These are phyloP conservation scores for Ichneumoninae sp. DNA, from an alignment of 2,888 invertebrate genomes.

Conservation along the genomic window DNA sequence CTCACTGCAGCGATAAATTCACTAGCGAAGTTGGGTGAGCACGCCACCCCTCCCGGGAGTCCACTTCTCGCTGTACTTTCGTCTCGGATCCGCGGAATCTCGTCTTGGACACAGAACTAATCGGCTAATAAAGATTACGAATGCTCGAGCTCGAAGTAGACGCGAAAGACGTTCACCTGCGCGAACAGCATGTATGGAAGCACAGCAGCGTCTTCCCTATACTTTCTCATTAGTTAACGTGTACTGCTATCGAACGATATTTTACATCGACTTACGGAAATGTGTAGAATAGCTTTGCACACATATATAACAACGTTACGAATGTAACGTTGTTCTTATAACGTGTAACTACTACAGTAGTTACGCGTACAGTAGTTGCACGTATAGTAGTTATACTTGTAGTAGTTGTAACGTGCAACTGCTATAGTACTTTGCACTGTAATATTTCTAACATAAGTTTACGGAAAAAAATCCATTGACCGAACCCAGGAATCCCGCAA, in stretches of 20 bases:
- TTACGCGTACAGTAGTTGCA: too few species aligned
- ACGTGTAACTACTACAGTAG: too few species aligned
- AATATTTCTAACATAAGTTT: too few species aligned
- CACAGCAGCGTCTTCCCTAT: constrained; percentile 28
- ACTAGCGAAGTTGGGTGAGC: neutral
- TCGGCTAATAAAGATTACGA: constrained; percentile 51
- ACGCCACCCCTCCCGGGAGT: neutral
- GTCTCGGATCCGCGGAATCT: neutral
- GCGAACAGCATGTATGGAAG: constrained; percentile 3
- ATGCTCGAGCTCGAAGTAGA: constrained; percentile 8
- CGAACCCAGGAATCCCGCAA: neutral
- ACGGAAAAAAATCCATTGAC: neutral
- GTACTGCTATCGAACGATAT: neutral
- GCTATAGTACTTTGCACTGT: too few species aligned
- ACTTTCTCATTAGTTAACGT: neutral
- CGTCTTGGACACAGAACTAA: constrained; percentile 41
- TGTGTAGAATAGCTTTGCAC: neutral
- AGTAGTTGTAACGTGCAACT: too few species aligned
- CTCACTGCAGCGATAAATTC: constrained; percentile 32
- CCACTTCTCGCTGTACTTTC: constrained; percentile 7
- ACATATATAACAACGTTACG: neutral
- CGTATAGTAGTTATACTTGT: too few species aligned
- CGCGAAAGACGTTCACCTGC: constrained; percentile 22
- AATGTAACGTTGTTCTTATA: too few species aligned
- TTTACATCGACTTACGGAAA: neutral